Conservation (phyloP, 2,888 invertebrate species). For the Synanthedon vespiformis region DNA sequence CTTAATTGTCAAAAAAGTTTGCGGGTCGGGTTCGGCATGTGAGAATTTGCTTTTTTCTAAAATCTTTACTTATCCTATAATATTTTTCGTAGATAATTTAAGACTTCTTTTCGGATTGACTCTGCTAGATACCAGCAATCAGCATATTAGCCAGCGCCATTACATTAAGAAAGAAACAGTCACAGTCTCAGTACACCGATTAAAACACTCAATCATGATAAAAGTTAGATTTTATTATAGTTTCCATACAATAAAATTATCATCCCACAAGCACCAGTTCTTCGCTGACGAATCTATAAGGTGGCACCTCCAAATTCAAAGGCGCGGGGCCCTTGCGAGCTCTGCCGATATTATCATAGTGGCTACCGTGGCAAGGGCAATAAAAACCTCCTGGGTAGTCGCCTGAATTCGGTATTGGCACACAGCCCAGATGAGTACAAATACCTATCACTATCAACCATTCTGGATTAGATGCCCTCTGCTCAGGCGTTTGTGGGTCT, state of each 20-base stretch:
- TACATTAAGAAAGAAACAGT: too few relatives aligned
- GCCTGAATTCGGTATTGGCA: conserved; percentile 79
- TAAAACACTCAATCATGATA: too few relatives aligned
- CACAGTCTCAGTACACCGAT: too few relatives aligned
- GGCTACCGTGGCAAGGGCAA: conserved; percentile 88
- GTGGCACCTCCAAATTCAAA: conserved; percentile 76
- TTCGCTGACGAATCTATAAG: conserved; percentile 67
- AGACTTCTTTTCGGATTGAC: too few relatives aligned
- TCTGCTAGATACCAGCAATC: too few relatives aligned
- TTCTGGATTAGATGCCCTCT: conserved; percentile 75
- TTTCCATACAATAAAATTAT: background rate
- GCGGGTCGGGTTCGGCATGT: too few relatives aligned
- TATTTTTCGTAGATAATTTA: too few relatives aligned
- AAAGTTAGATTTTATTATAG: too few relatives aligned
- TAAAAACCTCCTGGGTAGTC: conserved; percentile 79
- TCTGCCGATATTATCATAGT: conserved; percentile 82
- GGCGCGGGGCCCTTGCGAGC: conserved; percentile 83
- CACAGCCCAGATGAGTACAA: conserved; percentile 87
- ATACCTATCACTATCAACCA: conserved; percentile 86
- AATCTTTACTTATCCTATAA: too few relatives aligned
- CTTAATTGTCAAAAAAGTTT: too few relatives aligned
- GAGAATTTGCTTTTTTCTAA: too few relatives aligned
- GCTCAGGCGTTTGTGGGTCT: conserved; percentile 77
- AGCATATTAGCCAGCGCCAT: too few relatives aligned
- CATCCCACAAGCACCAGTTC: conserved; percentile 68